phyloP scores from a whole-genome alignment of 2,888 invertebrate species.

The Nephrotoma flavescens region DNA sequence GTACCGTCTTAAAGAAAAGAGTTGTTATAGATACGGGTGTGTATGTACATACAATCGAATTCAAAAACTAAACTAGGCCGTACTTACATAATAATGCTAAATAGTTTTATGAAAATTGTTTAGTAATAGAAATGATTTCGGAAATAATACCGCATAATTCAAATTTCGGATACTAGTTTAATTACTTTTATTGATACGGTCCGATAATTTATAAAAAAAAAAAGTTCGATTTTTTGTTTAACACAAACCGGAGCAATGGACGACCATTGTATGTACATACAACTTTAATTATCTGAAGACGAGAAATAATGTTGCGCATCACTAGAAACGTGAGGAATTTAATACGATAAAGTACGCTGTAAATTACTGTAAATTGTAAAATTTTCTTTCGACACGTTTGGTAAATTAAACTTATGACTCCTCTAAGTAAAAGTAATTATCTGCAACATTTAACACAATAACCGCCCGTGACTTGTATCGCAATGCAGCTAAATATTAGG shows the following conservation, averaged over 20 bases:
- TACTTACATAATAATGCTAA: neutral
- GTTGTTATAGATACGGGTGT: neutral
- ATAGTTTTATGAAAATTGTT: neutral
- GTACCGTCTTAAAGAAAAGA: neutral
- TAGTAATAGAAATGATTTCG: neutral
- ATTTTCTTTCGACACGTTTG: neutral
- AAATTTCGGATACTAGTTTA: neutral
- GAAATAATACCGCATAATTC: neutral
- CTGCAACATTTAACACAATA: neutral
- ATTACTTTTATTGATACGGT: neutral
- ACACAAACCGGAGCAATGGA: neutral
- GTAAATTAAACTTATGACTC: neutral
- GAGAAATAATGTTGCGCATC: neutral
- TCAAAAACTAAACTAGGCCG: neutral
- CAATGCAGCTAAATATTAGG: neutral
- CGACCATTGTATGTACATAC: neutral
- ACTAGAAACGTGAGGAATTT: neutral
- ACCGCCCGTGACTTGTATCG: neutral
- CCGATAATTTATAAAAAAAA: neutral
- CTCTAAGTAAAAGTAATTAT: neutral
- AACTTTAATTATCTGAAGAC: neutral
- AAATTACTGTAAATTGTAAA: neutral
- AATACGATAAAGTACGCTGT: neutral
- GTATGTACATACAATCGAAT: neutral
- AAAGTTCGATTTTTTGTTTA: neutral